phyloP scores from a whole-genome alignment of 2,888 invertebrate genomes.

The Eudasyphora cyanicolor region DNA sequence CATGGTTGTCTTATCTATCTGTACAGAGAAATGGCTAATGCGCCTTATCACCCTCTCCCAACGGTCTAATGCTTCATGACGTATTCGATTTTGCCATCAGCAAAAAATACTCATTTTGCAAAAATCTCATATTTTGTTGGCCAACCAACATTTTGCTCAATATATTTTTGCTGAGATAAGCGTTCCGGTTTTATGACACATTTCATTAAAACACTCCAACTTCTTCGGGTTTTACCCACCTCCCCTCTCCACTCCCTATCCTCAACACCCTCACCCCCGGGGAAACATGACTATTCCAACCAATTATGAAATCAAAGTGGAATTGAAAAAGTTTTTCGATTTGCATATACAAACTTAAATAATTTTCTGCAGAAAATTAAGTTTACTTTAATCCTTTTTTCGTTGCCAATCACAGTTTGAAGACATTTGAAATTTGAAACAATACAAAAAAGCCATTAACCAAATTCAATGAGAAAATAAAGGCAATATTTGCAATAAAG shows the following conservation, averaged over 20 bases:
- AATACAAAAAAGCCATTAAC: background rate
- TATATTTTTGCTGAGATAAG: background rate
- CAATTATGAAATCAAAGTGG: constrained; percentile 1
- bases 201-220: background rate
- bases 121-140: background rate
- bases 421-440: background rate
- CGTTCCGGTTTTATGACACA: constrained; percentile 1
- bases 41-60: no score
- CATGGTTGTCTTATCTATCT: no score
- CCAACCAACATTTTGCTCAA: background rate
- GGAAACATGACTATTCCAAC: background rate
- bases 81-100: no score
- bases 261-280: background rate
- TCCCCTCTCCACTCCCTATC: background rate
- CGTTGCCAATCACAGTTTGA: background rate
- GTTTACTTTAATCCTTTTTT: background rate
- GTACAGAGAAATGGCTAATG: no score
- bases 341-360: background rate
- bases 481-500: background rate
- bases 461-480: background rate
- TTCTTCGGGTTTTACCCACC: background rate
- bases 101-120: background rate
- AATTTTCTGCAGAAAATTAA: background rate
- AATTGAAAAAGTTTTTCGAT: constrained; percentile 10
- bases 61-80: no score